Evolutionary conservation across 2,113 vertebrate species (phyloP).

Genomic region (Pelvicachromis taeniatus): DNA sequence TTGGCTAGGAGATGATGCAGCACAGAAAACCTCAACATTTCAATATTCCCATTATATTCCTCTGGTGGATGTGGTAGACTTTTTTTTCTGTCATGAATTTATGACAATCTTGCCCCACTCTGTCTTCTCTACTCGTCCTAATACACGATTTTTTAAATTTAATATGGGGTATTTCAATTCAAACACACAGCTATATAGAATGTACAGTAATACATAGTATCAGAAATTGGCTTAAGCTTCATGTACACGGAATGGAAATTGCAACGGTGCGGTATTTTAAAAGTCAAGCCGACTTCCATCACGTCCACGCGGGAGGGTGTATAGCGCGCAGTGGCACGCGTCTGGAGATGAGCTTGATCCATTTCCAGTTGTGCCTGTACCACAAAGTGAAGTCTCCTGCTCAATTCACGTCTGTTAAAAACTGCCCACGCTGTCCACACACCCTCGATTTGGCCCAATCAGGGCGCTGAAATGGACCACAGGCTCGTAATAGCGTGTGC

Average conservation of each 20-base stretch:
- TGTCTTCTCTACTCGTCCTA: not conserved
- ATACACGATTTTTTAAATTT: not conserved
- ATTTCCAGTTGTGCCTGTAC: conserved; percentile 46
- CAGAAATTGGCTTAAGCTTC: conserved; percentile 21
- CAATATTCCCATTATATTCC: conserved; percentile 33
- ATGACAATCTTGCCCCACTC: conserved; percentile 5
- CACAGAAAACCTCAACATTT: conserved; percentile 44
- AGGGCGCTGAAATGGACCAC: conserved; percentile 47
- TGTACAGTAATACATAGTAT: not conserved
- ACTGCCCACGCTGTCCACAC: conserved; percentile 67
- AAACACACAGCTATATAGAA: not conserved
- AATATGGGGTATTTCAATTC: not conserved
- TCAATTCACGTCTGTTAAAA: conserved; percentile 71
- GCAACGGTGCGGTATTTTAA: conserved; percentile 44
- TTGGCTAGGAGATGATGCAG: conserved; percentile 29
- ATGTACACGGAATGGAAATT: conserved; percentile 10
- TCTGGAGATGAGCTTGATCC: conserved; percentile 37
- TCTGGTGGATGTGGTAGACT: conserved; percentile 19
- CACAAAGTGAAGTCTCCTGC: conserved; percentile 63
- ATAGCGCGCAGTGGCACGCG: conserved; percentile 26
- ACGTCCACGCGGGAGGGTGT: conserved; percentile 6
- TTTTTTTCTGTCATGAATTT: not conserved
- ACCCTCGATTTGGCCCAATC: conserved; percentile 75
- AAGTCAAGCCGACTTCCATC: conserved; percentile 28
- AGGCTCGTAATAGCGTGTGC: conserved; percentile 59